A percentile compares a stretch with the other conserved stretches of the same genome.
Conservation (phyloP, 1,140 invertebrate genomes). For the Harpegnathos saltator region DNA sequence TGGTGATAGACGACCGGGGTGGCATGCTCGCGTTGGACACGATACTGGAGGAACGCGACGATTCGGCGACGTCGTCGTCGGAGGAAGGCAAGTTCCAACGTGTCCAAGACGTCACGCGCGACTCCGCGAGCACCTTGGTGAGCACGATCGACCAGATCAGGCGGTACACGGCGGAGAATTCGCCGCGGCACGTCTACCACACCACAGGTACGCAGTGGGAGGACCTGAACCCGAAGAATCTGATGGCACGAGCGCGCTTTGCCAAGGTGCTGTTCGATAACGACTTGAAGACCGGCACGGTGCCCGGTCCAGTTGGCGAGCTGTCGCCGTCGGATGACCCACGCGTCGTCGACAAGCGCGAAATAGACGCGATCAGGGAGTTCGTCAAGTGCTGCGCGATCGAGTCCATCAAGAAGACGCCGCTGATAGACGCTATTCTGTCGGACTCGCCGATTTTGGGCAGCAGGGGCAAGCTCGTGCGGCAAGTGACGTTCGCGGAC, state of each 20-base stretch:
- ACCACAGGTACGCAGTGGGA: constrained; percentile 86
- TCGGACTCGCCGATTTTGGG: constrained; percentile 81
- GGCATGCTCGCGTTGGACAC: constrained; percentile 85
- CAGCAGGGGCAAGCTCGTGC: constrained; percentile 69
- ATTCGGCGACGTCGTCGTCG: constrained; percentile 74
- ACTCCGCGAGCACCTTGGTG: constrained; percentile 87
- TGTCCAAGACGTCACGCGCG: background rate
- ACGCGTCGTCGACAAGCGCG: constrained; percentile 80
- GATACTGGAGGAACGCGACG: constrained; percentile 88
- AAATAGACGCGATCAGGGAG: constrained; percentile 78
- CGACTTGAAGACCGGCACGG: constrained; percentile 69
- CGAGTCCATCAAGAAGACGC: constrained; percentile 75
- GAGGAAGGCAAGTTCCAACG: constrained; percentile 57
- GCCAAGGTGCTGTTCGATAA: constrained; percentile 76
- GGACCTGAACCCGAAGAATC: constrained; percentile 83
- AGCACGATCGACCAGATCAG: constrained; percentile 89
- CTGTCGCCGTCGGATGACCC: constrained; percentile 46
- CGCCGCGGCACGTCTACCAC: constrained; percentile 87
- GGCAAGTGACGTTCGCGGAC: constrained; percentile 36
- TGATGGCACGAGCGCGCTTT: constrained; percentile 81
- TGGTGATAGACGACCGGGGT: constrained; percentile 87
- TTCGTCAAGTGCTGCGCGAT: constrained; percentile 72
- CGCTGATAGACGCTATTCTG: constrained; percentile 80
- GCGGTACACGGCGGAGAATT: constrained; percentile 87
- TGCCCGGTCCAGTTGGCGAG: constrained; percentile 33